A percentile compares a stretch with the other conserved stretches of the same genome.
Evolutionary conservation across 2,888 invertebrate species (phyloP).

Genomic region (Belgica antarctica): DNA sequence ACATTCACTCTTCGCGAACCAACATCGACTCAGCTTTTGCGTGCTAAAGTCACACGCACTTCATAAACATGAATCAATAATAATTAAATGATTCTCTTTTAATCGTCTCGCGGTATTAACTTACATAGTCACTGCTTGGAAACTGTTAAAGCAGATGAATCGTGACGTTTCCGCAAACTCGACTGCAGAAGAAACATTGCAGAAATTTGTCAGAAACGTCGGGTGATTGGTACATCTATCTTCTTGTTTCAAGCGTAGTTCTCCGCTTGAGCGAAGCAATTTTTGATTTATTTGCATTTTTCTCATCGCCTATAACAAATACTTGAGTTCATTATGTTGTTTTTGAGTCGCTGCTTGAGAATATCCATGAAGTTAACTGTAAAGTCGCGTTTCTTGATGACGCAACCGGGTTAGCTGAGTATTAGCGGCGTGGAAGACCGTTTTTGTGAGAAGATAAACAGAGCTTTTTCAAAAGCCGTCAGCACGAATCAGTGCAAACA

Average conservation of each 20-base stretch:
- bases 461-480: not conserved
- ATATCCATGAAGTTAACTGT: not conserved
- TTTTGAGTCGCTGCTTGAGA: not conserved
- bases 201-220: no score
- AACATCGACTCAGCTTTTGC: not conserved
- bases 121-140: not conserved
- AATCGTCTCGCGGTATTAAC: not conserved
- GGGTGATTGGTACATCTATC: no score
- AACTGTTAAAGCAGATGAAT: not conserved
- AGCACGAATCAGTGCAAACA: not conserved
- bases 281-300: not conserved
- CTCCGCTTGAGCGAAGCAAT: not conserved
- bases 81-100: conserved; percentile 12
- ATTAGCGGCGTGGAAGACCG: no score
- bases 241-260: no score
- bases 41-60: not conserved
- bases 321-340: no score
- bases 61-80: not conserved
- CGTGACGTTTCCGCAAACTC: conserved; percentile 5
- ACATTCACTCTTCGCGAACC: not conserved
- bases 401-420: no score
- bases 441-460: no score
- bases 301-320: not conserved
- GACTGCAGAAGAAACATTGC: not conserved
- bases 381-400: not conserved